A percentile compares a stretch with the other conserved stretches of the same genome.
phyloP scores from a whole-genome alignment of 2,797 vertebrate species.

The Chelon labrosus region DNA sequence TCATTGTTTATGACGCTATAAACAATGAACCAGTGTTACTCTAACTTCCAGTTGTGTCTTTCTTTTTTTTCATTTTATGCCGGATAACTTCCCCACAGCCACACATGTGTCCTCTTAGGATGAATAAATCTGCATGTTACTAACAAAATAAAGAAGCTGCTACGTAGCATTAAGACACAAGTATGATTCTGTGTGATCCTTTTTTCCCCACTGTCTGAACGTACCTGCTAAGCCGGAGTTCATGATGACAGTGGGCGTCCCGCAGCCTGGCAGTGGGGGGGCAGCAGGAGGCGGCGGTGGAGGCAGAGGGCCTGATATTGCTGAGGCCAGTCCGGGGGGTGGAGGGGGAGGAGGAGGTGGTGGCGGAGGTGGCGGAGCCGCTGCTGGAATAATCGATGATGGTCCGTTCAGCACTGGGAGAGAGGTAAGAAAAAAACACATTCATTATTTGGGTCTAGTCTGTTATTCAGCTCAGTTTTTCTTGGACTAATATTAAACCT shows the following conservation, averaged over 20 bases:
- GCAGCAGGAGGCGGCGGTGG: conserved; percentile 92
- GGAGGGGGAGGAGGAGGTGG: conserved; percentile 87
- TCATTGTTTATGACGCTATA: too few species aligned
- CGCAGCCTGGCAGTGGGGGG: conserved; percentile 92
- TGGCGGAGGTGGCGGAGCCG: conserved; percentile 77
- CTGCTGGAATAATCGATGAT: conserved; percentile 58
- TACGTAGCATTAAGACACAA: background rate
- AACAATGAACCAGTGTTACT: background rate
- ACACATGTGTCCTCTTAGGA: too few species aligned
- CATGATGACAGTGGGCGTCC: conserved; percentile 96
- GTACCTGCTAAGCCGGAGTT: conserved; percentile 97
- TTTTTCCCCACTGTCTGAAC: background rate
- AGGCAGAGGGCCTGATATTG: conserved; percentile 66
- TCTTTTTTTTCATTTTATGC: too few species aligned
- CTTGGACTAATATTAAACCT: conserved; percentile 40
- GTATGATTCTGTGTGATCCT: background rate
- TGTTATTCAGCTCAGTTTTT: background rate
- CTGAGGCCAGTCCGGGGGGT: conserved; percentile 71
- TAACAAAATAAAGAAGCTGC: background rate
- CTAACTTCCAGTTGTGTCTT: too few species aligned
- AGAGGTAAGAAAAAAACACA: background rate
- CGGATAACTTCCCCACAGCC: too few species aligned
- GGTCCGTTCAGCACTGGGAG: conserved; percentile 89
- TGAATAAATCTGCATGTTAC: background rate
- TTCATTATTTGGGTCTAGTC: background rate